Base-by-base conservation (phyloP, 2,113 vertebrate species). In the Petroica traversi region DNA sequence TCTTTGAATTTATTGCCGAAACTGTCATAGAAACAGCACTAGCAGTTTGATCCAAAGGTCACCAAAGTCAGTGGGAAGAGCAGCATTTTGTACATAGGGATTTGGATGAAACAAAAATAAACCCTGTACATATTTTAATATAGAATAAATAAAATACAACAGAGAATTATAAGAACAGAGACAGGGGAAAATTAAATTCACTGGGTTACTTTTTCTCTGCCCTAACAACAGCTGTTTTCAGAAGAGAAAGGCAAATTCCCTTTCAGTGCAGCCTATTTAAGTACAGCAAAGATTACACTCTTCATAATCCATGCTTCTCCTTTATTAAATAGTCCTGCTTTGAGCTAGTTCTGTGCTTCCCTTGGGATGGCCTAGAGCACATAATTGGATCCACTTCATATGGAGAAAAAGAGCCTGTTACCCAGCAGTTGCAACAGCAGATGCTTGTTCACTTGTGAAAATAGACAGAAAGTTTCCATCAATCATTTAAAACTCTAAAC, bases 11-110 rank as follows among this genome's bases (percentile, higher is more conserved):
- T 93, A 48, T 74, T 95, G 72, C 64, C 43, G 81, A 72, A 92
- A 63, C 43, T 84, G 64, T 64, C 82, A 86, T 3, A 74, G 85
- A 92, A 90, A 71, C 14, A 31, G 36, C 63, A 45, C 14, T 28
- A 74, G 20, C 45, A 72, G 19, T 45, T 88, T 83, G 76, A 96
- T 93, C n/a, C 59, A 95, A 96, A 96, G 85, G 93, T 85, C 92
- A 80, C 19, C 6, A 6, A 89, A 94, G 55, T 55, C 89, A 77
- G 25, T 3, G 1, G 20, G 52, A 80, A 63, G 17, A 80, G 20
- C 36, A 79, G 1, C 3, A 26, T 7, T 20, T 77, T 80, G 79
- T 86, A 81, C 24, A 81, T 2, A 5, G 59, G 31, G n/a, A 31
- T 96, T 93, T 83, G 23, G 31, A 86, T 38, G 33, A 90, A 85